phyloP scores from a whole-genome alignment of 2,797 vertebrate genomes.

The Pampus argenteus region DNA sequence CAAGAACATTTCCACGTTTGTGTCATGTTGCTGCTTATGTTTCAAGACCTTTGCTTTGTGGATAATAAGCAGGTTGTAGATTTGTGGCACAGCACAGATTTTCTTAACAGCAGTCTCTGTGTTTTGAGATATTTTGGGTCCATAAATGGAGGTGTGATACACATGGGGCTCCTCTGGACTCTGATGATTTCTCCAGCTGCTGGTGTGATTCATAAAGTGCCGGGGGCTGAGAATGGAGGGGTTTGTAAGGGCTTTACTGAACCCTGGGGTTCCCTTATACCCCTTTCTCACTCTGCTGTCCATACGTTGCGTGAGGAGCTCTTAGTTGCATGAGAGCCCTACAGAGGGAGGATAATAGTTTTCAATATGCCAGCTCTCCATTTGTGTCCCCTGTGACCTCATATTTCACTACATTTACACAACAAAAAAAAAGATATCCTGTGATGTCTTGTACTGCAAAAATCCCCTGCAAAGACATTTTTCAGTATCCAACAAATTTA shows the following conservation, averaged over 20 bases:
- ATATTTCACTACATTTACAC: constrained; percentile 15
- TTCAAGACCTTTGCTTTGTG: constrained; percentile 19
- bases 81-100: background rate
- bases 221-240: constrained; percentile 28
- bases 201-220: constrained; percentile 51
- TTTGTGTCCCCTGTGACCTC: constrained; percentile 30
- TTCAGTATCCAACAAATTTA: too few relatives aligned
- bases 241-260: constrained; percentile 19
- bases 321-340: constrained; percentile 27
- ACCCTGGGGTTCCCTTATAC: constrained; percentile 28
- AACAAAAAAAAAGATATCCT: background rate
- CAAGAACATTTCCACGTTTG: constrained; percentile 24
- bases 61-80: constrained; percentile 21
- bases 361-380: constrained; percentile 19
- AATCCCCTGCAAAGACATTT: background rate
- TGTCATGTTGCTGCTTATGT: constrained; percentile 19
- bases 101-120: constrained; percentile 26
- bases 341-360: constrained; percentile 27
- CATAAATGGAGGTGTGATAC: constrained; percentile 58
- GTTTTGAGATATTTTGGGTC: constrained; percentile 22
- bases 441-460: background rate
- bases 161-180: constrained; percentile 22
- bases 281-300: constrained; percentile 11
- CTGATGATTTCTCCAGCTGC: constrained; percentile 72
- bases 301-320: background rate